These are phyloP conservation scores for Rapana venosa DNA, from an alignment of 2,888 invertebrate genomes.

Conservation along the genomic window DNA sequence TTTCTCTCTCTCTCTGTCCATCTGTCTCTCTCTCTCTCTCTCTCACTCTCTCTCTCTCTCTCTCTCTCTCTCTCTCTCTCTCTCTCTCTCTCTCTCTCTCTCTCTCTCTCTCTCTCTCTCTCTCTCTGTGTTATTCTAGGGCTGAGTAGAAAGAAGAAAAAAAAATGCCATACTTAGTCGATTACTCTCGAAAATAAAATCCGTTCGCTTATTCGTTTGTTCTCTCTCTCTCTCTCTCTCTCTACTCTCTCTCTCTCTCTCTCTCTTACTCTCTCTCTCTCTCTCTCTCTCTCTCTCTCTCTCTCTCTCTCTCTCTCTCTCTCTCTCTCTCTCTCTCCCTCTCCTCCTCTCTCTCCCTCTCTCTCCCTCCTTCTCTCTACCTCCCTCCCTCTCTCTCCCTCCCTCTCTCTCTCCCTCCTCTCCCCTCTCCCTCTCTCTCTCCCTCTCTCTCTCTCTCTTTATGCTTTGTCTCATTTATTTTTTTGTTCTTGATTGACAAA, in stretches of 20 bases:
- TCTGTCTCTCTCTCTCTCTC: no score
- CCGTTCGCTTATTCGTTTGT: no score
- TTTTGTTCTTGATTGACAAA: not conserved
- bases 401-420: no score
- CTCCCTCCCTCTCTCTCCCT: no score
- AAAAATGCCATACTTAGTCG: no score
- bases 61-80: not conserved
- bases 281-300: not conserved
- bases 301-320: slow-evolving; percentile 4
- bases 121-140: no score
- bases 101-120: not conserved
- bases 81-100: not conserved
- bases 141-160: no score
- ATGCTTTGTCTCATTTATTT: not conserved
- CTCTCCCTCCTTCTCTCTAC: not conserved
- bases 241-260: slow-evolving; percentile 18
- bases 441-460: not conserved
- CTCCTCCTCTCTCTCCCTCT: not conserved
- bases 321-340: not conserved
- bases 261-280: not conserved
- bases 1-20: no score
- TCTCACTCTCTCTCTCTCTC: not conserved
- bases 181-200: no score
- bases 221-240: not conserved
- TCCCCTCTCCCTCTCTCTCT: not conserved